Percentiles rank a stretch among this genome's conserved stretches.
phyloP scores from a whole-genome alignment of 2,113 vertebrate species.

The Odontesthes bonariensis region DNA sequence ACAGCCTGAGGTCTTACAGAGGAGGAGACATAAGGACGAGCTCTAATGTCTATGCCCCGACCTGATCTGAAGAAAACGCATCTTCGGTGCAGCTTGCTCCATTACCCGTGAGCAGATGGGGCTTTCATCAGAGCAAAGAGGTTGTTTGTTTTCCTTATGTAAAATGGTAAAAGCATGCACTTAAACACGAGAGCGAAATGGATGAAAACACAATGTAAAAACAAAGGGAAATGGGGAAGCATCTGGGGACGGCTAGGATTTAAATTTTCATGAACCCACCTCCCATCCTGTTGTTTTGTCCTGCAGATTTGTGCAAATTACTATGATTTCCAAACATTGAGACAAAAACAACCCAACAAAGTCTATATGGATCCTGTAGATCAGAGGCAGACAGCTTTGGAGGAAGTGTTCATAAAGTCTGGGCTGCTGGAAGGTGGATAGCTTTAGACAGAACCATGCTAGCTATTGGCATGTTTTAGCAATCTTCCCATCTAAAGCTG shows the following conservation, averaged over 20 bases:
- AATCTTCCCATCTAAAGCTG: no score
- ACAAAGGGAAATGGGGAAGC: constrained; percentile 6
- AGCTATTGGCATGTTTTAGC: not conserved
- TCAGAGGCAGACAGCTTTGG: not conserved
- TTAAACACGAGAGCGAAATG: constrained; percentile 5
- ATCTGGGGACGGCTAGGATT: constrained; percentile 14
- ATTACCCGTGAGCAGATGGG: constrained; percentile 58
- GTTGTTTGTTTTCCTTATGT: constrained; percentile 48
- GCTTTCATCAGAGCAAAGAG: constrained; percentile 56
- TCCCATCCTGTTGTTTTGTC: not conserved
- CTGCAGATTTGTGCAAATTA: not conserved
- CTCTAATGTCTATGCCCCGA: constrained; percentile 51
- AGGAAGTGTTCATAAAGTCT: not conserved
- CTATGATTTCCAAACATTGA: accelerated
- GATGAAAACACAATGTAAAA: constrained; percentile 31
- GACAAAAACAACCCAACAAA: not conserved
- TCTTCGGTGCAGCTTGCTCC: constrained; percentile 54
- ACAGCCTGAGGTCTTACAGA: constrained; percentile 44
- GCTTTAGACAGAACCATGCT: not conserved
- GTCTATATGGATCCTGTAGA: not conserved
- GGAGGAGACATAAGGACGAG: constrained; percentile 42
- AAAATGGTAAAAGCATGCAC: constrained; percentile 43
- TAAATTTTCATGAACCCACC: constrained; percentile 3
- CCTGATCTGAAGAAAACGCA: constrained; percentile 64
- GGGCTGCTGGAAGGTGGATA: no score